phyloP scores from a whole-genome alignment of 2,113 vertebrate genomes.

The Eptesicus fuscus region DNA sequence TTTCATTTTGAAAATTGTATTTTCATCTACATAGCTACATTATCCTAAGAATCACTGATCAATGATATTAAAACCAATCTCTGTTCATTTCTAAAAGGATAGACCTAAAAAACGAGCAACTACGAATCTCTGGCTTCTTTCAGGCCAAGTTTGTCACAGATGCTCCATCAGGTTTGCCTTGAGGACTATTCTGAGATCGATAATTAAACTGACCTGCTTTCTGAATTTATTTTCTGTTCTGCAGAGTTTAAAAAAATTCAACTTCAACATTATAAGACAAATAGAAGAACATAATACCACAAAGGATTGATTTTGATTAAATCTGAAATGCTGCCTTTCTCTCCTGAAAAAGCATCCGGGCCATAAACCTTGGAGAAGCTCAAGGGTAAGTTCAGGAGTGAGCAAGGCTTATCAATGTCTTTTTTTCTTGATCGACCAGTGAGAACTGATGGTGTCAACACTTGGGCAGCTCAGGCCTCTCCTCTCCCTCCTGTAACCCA shows the following conservation, averaged over 20 bases:
- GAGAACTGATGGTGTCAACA: neutral
- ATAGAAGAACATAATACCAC: neutral
- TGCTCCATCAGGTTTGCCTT: neutral
- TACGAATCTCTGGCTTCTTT: neutral
- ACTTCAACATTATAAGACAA: no score
- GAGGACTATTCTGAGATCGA: conserved; percentile 28
- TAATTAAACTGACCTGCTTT: neutral
- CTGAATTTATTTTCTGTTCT: conserved; percentile 23
- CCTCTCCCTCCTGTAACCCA: neutral
- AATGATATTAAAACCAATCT: neutral
- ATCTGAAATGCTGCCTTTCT: neutral
- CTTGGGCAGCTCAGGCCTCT: neutral
- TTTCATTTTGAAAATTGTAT: neutral
- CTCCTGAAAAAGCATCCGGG: neutral
- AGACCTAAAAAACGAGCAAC: neutral
- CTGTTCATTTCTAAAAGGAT: neutral
- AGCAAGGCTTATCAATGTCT: neutral
- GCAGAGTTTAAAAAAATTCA: conserved; percentile 51
- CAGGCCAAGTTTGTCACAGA: neutral
- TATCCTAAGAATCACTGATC: neutral
- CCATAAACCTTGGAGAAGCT: no score
- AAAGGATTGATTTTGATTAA: neutral
- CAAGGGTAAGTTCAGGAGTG: neutral
- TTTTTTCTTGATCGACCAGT: neutral
- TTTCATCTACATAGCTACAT: neutral